These are phyloP conservation scores for Clivina fossor DNA, from an alignment of 2,888 invertebrate species.

Conservation along the genomic window DNA sequence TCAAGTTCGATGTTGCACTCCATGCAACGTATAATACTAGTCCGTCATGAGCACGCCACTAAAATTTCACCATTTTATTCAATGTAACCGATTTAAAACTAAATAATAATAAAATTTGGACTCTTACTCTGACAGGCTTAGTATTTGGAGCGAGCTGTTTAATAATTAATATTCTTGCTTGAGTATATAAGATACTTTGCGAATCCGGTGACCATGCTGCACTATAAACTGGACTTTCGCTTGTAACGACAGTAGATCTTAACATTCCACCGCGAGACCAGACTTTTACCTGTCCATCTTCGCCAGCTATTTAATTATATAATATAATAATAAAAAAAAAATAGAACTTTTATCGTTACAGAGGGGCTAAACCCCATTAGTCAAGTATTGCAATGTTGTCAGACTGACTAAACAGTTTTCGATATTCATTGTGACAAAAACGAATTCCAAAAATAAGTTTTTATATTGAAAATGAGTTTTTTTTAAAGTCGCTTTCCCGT, in stretches of 20 bases:
- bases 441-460: no score
- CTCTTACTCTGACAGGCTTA: conserved; percentile 67
- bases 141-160: conserved; percentile 74
- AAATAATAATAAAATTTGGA: conserved; percentile 1
- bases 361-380: no score
- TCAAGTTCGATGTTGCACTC: conserved; percentile 89
- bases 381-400: no score
- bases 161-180: conserved; percentile 66
- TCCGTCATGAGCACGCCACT: conserved; percentile 98
- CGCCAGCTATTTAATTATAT: conserved; percentile 72
- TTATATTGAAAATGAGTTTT: no score
- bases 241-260: conserved; percentile 82
- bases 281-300: conserved; percentile 94
- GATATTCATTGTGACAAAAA: no score
- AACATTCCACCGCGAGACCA: conserved; percentile 97
- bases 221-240: conserved; percentile 78
- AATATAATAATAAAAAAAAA: conserved; percentile 22
- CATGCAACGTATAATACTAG: conserved; percentile 89
- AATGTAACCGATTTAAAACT: neutral
- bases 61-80: conserved; percentile 40
- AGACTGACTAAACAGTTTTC: no score
- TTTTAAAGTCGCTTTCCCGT: no score
- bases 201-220: conserved; percentile 82
- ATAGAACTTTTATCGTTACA: no score
- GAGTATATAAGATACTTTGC: conserved; percentile 68